A percentile compares a stretch with the other conserved stretches of the same genome.
phyloP scores from a whole-genome alignment of 2,113 vertebrate genomes.

The Chloropsis hardwickii region DNA sequence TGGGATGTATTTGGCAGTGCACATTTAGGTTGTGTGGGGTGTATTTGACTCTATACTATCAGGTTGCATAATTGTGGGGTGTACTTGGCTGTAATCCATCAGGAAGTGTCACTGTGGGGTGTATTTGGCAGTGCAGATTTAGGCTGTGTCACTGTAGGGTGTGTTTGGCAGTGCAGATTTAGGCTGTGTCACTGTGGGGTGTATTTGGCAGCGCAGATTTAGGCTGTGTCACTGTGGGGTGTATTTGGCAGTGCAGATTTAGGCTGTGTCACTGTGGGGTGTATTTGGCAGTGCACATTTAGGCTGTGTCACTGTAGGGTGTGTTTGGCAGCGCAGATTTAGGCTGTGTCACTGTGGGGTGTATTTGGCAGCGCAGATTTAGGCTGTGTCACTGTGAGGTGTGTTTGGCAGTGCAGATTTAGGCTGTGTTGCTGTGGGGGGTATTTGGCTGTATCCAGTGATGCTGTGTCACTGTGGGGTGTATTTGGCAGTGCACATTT shows the following conservation, averaged over 20 bases:
- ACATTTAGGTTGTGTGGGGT: background rate
- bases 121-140: background rate
- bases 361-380: background rate
- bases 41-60: no score
- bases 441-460: no score
- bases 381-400: background rate
- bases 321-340: background rate
- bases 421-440: background rate
- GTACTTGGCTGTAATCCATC: no score
- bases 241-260: background rate
- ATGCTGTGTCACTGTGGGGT: background rate
- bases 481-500: accelerated
- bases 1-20: background rate
- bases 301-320: background rate
- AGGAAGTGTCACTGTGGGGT: background rate
- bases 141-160: background rate
- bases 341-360: background rate
- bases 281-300: accelerated
- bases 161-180: accelerated
- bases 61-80: accelerated
- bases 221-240: background rate
- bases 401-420: accelerated
- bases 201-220: accelerated
- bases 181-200: accelerated
- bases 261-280: accelerated